Percentiles rank a stretch among this genome's conserved stretches.
Conservation (phyloP, 2,797 vertebrate species). For the Sebastes iracundus region DNA sequence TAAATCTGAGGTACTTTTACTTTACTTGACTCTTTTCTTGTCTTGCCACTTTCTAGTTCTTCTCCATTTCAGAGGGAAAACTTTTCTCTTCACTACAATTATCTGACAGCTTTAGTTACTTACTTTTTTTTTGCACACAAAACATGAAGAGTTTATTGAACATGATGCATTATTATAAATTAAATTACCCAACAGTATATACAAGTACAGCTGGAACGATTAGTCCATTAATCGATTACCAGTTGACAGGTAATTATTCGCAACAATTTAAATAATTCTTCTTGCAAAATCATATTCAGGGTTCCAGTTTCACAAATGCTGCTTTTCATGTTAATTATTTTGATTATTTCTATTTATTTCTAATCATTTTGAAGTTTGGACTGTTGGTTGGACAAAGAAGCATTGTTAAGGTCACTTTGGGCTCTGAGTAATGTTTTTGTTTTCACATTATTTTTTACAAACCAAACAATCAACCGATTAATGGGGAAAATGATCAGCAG, state of each 20-base stretch:
- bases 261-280: not conserved
- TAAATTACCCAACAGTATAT: not conserved
- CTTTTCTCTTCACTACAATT: not conserved
- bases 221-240: not conserved
- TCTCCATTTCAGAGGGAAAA: not conserved
- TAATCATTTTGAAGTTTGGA: not conserved
- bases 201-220: not conserved
- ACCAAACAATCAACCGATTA: not conserved
- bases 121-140: not conserved
- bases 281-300: not conserved
- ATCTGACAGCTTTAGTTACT: not conserved
- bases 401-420: not conserved
- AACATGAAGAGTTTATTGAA: not conserved
- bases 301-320: not conserved
- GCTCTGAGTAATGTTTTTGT: not conserved
- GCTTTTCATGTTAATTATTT: not conserved
- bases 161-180: not conserved
- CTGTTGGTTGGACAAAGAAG: not conserved
- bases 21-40: too few relatives aligned
- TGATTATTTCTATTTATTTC: not conserved
- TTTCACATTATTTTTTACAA: not conserved
- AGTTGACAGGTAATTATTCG: too few relatives aligned
- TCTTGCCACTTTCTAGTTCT: not conserved
- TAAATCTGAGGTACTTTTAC: too few relatives aligned
- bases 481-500: not conserved